Evolutionary conservation across 2,113 vertebrate genomes (phyloP), one percentile per base, ranked within the genome.

Genomic region (Nansenia antarctica): DNA sequence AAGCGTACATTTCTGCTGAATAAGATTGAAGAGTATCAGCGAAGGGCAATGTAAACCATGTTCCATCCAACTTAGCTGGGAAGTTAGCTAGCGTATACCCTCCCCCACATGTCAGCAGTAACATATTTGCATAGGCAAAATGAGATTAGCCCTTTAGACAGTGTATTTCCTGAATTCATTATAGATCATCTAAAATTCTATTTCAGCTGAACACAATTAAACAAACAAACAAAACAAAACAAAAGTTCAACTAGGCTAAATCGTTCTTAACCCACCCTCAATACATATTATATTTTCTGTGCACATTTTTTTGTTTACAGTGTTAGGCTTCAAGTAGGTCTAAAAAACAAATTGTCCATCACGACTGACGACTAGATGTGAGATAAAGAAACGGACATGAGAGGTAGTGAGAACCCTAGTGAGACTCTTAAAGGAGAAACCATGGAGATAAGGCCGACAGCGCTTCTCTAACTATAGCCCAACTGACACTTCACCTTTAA

Each of bases 241-340:
- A 73, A 75, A 79, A 72, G 78, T 72, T 62, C 73, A 86, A 79
- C 67, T 84, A 77, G 53, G 77, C 86, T 90, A 32, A n/a, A 32
- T 70, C 64, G 72, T 87, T 85, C 73, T 80, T 58, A 78, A 84
- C 79, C 77, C n/a, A 49, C 77, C 80, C 75, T 91, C 80, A 76
- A 82, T 86, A 90, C 84, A 89, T 83, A 65, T 77, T 83, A 65
- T 77, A 76, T 86, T 86, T 78, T 87, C 90, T 87, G 89, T 91
- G 90, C 90, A 92, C 79, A 79, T 87, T 77, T 84, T 85, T 85
- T 88, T 84, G 81, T 87, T 92, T 92, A 92, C 92, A 93, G 92
- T 93, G 91, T 93, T 92, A 93, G 91, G 90, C 88, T 93, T 93
- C 92, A 93, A 93, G 91, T 93, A 93, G 85, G 89, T 92, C 87